Evolutionary conservation across 1,140 invertebrate species (phyloP).

Genomic region (Archivesica marissinica): DNA sequence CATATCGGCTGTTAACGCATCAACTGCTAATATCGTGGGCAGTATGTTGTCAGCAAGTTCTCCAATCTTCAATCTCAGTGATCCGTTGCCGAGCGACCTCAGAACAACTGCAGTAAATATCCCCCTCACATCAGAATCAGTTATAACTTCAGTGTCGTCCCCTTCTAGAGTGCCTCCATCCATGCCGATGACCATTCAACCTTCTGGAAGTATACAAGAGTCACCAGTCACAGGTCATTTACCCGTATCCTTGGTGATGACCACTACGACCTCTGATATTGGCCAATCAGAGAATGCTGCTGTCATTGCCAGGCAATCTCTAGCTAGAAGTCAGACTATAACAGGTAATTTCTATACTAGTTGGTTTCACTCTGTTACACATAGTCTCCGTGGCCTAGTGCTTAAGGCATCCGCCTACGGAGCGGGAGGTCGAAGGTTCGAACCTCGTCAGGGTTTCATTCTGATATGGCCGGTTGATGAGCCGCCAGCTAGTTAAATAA

Average conservation of each 20-base stretch:
- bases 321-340: background rate
- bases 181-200: conserved; percentile 3
- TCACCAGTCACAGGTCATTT: background rate
- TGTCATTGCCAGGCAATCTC: background rate
- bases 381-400: no score
- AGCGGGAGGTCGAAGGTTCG: no score
- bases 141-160: background rate
- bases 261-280: background rate
- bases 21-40: background rate
- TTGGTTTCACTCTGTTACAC: no score
- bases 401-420: no score
- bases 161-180: background rate
- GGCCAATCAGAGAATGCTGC: background rate
- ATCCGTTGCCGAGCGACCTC: conserved; percentile 39
- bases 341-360: conserved; percentile 45
- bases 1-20: conserved; percentile 30
- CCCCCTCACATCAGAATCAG: conserved; percentile 40
- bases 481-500: no score
- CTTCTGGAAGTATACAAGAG: background rate
- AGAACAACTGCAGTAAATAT: conserved; percentile 45
- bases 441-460: no score
- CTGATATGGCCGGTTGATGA: no score
- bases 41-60: conserved; percentile 25
- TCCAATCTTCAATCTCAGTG: conserved; percentile 26
- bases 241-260: background rate